Base-by-base conservation (phyloP, 2,888 invertebrate genomes). In the Athetis lepigone region DNA sequence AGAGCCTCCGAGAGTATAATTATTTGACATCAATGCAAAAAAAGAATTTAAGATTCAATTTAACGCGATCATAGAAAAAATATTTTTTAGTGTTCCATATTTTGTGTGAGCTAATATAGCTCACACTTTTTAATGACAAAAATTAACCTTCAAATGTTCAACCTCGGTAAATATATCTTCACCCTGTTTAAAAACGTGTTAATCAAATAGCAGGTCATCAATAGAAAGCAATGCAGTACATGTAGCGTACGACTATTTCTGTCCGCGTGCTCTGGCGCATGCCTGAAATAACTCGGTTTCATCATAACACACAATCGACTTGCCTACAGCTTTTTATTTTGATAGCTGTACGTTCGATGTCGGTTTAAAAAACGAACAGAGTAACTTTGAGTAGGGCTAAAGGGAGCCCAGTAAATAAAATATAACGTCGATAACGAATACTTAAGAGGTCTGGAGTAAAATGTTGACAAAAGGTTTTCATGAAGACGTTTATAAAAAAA, bases 271-370 rank as follows among this genome's bases (percentile, higher is more conserved):
- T 79, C 75, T 57, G 75, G 74, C 79, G 73, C 83, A 78, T 77
- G 82, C 74, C 84, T 76, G 79, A 88, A 88, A 89, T 89, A 89
- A 74, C 85, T 79, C 58, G 56, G 77, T 89, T 88, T 86, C 88
- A 82, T 86, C 85, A 85, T 76, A 80, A 71, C 68, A 75, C 66
- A 81, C 72, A 67, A 66, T 73, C 70, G 70, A 65, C 66, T 69
- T 68, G 77, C 66, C 69, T 70, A 75, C 73, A 76, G 56, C 50
- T 70, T 81, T 79, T 82, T 84, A 78, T 84, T 82, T 79, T 77
- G 70, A 77, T 75, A 66, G n/a, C 73, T 66, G 56, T 8, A 68
- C 56, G 43, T 49, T 47, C 57, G 9, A 60, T 54, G 62, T 36
- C 51, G 23, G 60, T 43, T 51, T 54, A 45, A 57, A 57, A 54